Evolutionary conservation across 2,797 vertebrate genomes (phyloP).

Genomic region (Sebastes baramenuke): DNA sequence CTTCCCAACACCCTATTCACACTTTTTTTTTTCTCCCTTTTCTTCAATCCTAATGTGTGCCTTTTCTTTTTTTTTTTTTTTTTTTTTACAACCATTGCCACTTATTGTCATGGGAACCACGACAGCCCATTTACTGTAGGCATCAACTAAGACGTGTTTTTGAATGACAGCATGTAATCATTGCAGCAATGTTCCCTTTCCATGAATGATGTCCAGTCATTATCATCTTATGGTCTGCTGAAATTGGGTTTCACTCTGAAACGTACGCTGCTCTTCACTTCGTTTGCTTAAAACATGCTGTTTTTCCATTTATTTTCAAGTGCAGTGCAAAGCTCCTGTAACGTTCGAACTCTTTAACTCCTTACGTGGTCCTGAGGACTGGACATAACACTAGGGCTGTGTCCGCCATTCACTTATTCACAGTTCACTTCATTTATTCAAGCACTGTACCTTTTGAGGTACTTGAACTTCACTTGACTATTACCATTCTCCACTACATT

Average conservation of each 20-base stretch:
- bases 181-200: not conserved
- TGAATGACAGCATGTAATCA: conserved; percentile 14
- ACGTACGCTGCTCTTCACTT: not conserved
- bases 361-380: too few relatives aligned
- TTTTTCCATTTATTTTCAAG: not conserved
- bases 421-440: not conserved
- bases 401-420: not conserved
- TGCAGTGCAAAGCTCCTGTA: not conserved
- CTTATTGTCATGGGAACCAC: not conserved
- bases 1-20: not conserved
- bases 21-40: not conserved
- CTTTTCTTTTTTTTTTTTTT: too few relatives aligned
- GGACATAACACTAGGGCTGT: too few relatives aligned
- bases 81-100: not conserved
- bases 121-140: not conserved
- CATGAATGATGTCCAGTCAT: not conserved
- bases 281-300: not conserved
- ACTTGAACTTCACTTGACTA: not conserved
- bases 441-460: not conserved
- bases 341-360: too few relatives aligned
- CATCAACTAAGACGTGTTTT: not conserved
- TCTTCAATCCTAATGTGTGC: not conserved
- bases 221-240: not conserved
- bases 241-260: not conserved
- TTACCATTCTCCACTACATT: not conserved